Percentiles rank a stretch among this genome's conserved stretches.
Conservation (phyloP, 2,888 invertebrate genomes). For the Sthenelais limicola region DNA sequence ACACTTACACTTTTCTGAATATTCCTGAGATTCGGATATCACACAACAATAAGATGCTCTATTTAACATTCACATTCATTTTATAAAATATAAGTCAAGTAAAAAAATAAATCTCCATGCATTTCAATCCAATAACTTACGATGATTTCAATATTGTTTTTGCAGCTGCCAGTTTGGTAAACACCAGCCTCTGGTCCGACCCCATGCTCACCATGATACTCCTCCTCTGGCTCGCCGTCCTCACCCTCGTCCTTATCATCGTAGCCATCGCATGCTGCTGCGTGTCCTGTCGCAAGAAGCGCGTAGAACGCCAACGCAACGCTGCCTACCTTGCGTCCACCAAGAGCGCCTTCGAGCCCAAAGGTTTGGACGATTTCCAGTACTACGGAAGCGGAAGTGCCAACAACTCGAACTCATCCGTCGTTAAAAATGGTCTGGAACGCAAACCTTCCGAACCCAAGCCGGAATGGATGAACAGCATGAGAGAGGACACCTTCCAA, state of each 20-base stretch:
- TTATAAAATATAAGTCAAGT: too few species aligned
- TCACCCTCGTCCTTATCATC: slow-evolving; percentile 18
- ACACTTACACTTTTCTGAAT: too few species aligned
- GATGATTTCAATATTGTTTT: neutral
- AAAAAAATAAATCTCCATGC: too few species aligned
- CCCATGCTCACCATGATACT: slow-evolving; percentile 15
- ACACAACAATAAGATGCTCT: too few species aligned
- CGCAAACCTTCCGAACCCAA: slow-evolving; percentile 24
- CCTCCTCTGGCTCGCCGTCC: slow-evolving; percentile 10
- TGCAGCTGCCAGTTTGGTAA: slow-evolving; percentile 4
- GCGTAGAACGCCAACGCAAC: neutral
- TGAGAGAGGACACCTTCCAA: slow-evolving; percentile 40
- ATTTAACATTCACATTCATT: too few species aligned
- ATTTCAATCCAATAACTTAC: too few species aligned
- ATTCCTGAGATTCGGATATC: too few species aligned
- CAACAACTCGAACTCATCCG: too few species aligned
- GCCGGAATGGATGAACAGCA: slow-evolving; percentile 41
- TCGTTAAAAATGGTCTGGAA: neutral
- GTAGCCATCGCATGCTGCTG: slow-evolving; percentile 35
- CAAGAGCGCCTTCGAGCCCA: slow-evolving; percentile 23
- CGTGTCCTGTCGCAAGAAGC: slow-evolving; percentile 9
- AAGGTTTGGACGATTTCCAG: slow-evolving; percentile 23
- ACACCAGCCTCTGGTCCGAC: neutral
- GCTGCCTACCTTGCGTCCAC: neutral
- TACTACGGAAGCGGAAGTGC: too few species aligned